Conservation (phyloP, 2,888 invertebrate genomes). For the Drosophila birchii region DNA sequence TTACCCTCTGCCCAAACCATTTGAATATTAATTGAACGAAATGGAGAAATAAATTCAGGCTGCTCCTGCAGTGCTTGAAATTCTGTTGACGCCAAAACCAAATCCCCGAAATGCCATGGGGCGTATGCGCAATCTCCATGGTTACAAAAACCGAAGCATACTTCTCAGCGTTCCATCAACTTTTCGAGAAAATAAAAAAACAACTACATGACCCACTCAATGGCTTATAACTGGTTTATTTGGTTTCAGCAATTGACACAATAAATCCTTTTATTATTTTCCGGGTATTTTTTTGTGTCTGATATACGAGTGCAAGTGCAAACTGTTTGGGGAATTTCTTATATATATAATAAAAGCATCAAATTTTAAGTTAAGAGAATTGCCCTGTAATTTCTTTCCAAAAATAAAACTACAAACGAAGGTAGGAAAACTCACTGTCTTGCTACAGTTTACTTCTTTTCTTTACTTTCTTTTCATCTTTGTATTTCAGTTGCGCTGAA, state of each 20-base stretch:
- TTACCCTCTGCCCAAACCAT: slow-evolving; percentile 6
- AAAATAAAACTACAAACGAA: slow-evolving; percentile 1
- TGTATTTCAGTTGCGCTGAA: slow-evolving; percentile 4
- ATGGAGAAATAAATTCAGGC: background rate
- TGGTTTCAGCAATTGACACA: slow-evolving; percentile 7
- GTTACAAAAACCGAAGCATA: slow-evolving; percentile 44
- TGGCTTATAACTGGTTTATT: slow-evolving; percentile 21
- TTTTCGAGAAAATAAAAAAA: background rate
- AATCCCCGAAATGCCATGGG: slow-evolving; percentile 8
- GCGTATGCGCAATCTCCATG: slow-evolving; percentile 36
- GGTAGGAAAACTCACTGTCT: background rate
- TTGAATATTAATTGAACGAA: slow-evolving; percentile 30
- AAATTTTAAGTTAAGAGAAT: background rate
- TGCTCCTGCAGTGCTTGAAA: background rate
- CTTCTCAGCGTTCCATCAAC: slow-evolving; percentile 37
- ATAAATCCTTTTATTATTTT: slow-evolving; percentile 6
- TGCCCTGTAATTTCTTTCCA: no score
- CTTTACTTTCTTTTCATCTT: slow-evolving; percentile 33
- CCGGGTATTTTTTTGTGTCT: no score
- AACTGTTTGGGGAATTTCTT: background rate
- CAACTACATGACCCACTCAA: slow-evolving; percentile 15
- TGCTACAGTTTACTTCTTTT: slow-evolving; percentile 1
- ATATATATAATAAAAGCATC: background rate
- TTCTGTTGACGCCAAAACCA: slow-evolving; percentile 1
- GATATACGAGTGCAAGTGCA: background rate